Evolutionary conservation across 1,140 invertebrate genomes (phyloP), one percentile per base, ranked within the genome.

Genomic region (Aleiodes sp.): DNA sequence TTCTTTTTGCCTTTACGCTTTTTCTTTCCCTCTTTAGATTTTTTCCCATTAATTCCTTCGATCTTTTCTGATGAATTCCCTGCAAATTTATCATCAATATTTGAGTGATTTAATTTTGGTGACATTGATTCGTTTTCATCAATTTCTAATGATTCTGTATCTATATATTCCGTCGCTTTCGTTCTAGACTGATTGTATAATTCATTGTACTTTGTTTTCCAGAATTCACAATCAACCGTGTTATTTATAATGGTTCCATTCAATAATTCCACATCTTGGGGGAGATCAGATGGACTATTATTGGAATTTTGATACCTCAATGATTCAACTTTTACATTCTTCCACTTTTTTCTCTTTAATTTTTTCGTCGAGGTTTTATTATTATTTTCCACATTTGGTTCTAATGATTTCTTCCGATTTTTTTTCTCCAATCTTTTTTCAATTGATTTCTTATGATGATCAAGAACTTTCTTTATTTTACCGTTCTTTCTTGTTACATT

Each of bases 91-190:
- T 64, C 46, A 41, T n/a, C n/a, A n/a, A n/a, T n/a, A n/a, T n/a
- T 12, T 21, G 9, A 21, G 7, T n/a, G 10, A 28, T 14, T 52
- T 35, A 8, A 28, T 12, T 26, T 35, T 12, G n/a, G n/a, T 9
- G 28, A 14, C 19, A 70, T 70, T 62, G 26, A 66, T 66, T 72
- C n/a, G n/a, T n/a, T 65, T 8, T 29, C 19, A 4, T 16, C 1
- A 46, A 70, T 63, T 4, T 72, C 74, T 9, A 72, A 21, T 1
- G 77, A 60, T 43, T 64, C 72, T 0, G 74, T 76, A 71, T 82
- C 73, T n/a, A 77, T 60, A 6, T 63, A 68, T 35, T 67, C 43
- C 0, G 21, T 70, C 10, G 21, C 21, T 33, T 73, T 14, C 16
- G n/a, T 71, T 33, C 37, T 65, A 9, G 12, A 70, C 37, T 28